Conservation (phyloP, 1,140 invertebrate species). For the Dendroctonus valens region DNA sequence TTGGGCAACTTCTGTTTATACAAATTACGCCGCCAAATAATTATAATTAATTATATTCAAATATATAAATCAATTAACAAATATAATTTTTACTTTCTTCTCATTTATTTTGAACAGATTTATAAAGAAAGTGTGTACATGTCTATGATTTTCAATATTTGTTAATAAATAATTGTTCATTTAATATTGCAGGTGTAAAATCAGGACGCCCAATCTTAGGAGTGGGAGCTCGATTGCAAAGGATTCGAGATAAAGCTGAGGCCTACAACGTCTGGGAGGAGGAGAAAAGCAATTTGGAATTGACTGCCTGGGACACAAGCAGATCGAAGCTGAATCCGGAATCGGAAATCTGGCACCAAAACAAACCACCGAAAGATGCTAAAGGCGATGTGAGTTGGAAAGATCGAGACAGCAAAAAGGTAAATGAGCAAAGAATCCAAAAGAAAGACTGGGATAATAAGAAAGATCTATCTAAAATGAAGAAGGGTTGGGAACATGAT, state of each 20-base stretch:
- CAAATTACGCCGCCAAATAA: background rate
- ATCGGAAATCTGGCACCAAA: conserved; percentile 3
- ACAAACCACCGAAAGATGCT: conserved; percentile 2
- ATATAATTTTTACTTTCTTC: too few relatives aligned
- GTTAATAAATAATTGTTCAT: too few relatives aligned
- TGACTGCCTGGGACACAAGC: background rate
- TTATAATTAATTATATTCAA: too few relatives aligned
- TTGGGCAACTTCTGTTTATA: background rate
- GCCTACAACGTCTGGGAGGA: conserved; percentile 2
- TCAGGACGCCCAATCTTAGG: conserved; percentile 42
- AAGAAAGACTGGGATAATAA: conserved; percentile 31
- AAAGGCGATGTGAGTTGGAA: conserved; percentile 23
- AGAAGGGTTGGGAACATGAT: conserved; percentile 45
- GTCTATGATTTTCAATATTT: too few relatives aligned
- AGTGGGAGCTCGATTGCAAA: conserved; percentile 37
- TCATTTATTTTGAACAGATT: too few relatives aligned
- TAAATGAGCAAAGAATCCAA: conserved; percentile 23
- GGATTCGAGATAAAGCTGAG: conserved; percentile 3
- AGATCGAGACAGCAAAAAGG: conserved; percentile 30
- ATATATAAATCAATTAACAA: too few relatives aligned
- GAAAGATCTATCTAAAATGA: conserved; percentile 25
- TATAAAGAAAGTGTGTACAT: too few relatives aligned
- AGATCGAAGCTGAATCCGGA: background rate
- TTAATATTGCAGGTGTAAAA: conserved; percentile 26
- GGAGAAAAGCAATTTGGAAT: background rate